Percentiles rank a stretch among this genome's conserved stretches.
Evolutionary conservation across 2,888 invertebrate species (phyloP).

Genomic region (Ophion slaviceki): DNA sequence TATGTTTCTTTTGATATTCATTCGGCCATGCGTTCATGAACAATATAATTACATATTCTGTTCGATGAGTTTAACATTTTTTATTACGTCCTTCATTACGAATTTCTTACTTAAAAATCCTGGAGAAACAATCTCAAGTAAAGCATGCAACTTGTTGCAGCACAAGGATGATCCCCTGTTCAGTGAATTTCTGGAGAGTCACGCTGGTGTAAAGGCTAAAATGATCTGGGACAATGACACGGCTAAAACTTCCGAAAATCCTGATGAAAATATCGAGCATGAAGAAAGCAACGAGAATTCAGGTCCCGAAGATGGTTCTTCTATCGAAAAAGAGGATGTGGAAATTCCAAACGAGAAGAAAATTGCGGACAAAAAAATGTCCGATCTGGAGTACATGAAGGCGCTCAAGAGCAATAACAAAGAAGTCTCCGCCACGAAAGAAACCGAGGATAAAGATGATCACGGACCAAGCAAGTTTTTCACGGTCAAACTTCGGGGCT

Average conservation of each 20-base stretch:
- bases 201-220: constrained; percentile 83
- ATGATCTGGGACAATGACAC: constrained; percentile 86
- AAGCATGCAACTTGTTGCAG: constrained; percentile 81
- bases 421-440: constrained; percentile 76
- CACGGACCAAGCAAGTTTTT: constrained; percentile 83
- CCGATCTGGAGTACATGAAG: constrained; percentile 93
- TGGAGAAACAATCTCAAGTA: neutral
- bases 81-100: neutral
- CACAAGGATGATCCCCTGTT: constrained; percentile 95
- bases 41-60: no score
- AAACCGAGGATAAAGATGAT: constrained; percentile 73
- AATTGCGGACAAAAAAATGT: constrained; percentile 89
- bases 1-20: no score
- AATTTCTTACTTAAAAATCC: no score
- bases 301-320: constrained; percentile 69
- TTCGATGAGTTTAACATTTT: constrained; percentile 10
- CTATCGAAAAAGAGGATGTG: constrained; percentile 72
- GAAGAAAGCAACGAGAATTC: constrained; percentile 67
- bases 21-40: no score
- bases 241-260: constrained; percentile 77
- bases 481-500: constrained; percentile 90
- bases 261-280: constrained; percentile 40
- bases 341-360: constrained; percentile 83
- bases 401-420: constrained; percentile 85
- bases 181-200: constrained; percentile 94